Evolutionary conservation across 2,797 vertebrate species (phyloP), one percentile per base, ranked within the genome.

Genomic region (Chlorospingus flavigularis): DNA sequence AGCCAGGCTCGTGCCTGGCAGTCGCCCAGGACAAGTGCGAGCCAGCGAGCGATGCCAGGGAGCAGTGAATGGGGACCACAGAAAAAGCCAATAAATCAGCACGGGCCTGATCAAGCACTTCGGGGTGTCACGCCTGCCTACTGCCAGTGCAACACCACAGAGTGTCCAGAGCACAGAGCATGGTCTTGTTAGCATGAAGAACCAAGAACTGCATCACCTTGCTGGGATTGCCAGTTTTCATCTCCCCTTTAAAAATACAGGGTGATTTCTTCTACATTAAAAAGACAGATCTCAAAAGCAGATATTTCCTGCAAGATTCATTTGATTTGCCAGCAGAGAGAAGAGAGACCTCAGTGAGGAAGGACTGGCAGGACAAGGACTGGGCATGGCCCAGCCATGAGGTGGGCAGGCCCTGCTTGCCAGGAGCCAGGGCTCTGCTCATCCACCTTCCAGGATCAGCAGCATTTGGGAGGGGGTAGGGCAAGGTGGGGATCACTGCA

Each of bases 1-100:
- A 57, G 62, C 73, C 92, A 88, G 92, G 76, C 94, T 55, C 58
- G 70, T 86, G 92, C 50, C 94, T 94, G 94, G 94, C 92, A 88
- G 51, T 3, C 10, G 26, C 85, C 96, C 94, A 92, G 91, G 82
- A 40, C 10, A 5, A 81, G 89, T 7, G 0, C 0, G 3, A 90
- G 80, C 88, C 82, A 62, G 86, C 0, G 0, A 92, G 79, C 0
- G 0, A 51, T 86, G 92, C 91, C 95, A 95, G 87, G 66, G 62
- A 89, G 94, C 75, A 21, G 6, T 58, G 90, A 95, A 84, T 30
- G 43, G 53, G 42, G 53, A 92, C 14, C 39, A 50, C 42, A 60
- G 79, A 60, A 86, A 86, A 71, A 78, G 79, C 47, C 92, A 87
- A 45, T 47, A 95, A 88, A 91, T 70, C 92, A 75, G 70, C 68